Conservation (phyloP, 2,797 vertebrate genomes). For the Lagocephalus sceleratus region DNA sequence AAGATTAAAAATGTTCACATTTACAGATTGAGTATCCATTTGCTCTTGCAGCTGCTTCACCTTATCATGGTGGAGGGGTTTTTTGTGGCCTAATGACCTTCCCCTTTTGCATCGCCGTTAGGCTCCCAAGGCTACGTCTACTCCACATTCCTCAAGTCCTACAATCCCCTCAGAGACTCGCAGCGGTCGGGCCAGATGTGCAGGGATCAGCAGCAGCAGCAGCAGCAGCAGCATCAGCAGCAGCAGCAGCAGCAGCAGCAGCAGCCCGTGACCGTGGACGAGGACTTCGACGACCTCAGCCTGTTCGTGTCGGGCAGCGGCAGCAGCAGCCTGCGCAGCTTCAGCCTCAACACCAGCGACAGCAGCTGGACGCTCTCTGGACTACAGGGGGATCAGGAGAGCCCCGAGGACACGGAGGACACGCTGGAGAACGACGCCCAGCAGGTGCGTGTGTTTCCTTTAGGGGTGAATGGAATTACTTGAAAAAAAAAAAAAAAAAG, state of each 20-base stretch:
- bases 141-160: slow-evolving; percentile 92
- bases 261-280: slow-evolving; percentile 65
- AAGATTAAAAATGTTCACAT: too few species aligned
- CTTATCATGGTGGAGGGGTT: too few species aligned
- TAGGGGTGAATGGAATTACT: background rate
- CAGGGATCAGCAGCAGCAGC: slow-evolving; percentile 46
- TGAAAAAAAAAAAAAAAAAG: background rate
- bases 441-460: slow-evolving; percentile 73
- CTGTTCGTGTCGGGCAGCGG: slow-evolving; percentile 85
- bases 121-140: slow-evolving; percentile 87
- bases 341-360: slow-evolving; percentile 67
- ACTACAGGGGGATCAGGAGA: slow-evolving; percentile 73
- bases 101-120: slow-evolving; percentile 32
- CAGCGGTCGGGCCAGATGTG: slow-evolving; percentile 42
- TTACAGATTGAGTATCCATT: too few species aligned
- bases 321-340: slow-evolving; percentile 74
- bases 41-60: too few species aligned
- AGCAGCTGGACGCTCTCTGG: slow-evolving; percentile 77
- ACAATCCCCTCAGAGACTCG: slow-evolving; percentile 83
- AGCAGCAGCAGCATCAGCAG: slow-evolving; percentile 6
- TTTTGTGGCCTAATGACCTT: too few species aligned
- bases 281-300: slow-evolving; percentile 93
- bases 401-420: slow-evolving; percentile 52
- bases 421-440: slow-evolving; percentile 73
- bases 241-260: slow-evolving; percentile 40